These are phyloP conservation scores for Chrysotoxum bicinctum DNA, from an alignment of 2,888 invertebrate genomes.

Conservation along the genomic window DNA sequence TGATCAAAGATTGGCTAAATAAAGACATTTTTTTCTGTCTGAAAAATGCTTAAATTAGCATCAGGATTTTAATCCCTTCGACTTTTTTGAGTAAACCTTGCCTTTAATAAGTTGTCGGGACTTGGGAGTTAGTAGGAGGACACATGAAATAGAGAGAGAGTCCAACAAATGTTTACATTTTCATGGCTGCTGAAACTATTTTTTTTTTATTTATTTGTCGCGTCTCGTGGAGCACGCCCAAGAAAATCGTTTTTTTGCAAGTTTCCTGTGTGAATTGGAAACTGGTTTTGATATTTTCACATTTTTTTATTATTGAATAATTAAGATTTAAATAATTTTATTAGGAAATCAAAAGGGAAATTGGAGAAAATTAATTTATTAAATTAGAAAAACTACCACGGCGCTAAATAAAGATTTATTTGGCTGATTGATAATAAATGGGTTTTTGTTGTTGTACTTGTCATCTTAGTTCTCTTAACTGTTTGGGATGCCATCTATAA, in stretches of 20 bases:
- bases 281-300: not conserved
- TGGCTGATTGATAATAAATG: slow-evolving; percentile 34
- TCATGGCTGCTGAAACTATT: slow-evolving; percentile 33
- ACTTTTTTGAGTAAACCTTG: slow-evolving; percentile 8
- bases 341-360: slow-evolving; percentile 26
- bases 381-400: slow-evolving; percentile 17
- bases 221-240: slow-evolving; percentile 60
- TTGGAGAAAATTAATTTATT: slow-evolving; percentile 45
- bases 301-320: slow-evolving; percentile 13
- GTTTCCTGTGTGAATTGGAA: slow-evolving; percentile 36
- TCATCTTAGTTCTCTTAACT: slow-evolving; percentile 12
- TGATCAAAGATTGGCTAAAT: slow-evolving; percentile 10
- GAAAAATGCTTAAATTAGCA: not conserved
- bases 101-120: slow-evolving; percentile 4
- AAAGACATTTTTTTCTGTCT: not conserved
- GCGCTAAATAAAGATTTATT: slow-evolving; percentile 52
- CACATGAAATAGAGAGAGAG: not conserved
- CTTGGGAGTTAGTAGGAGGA: not conserved
- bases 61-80: not conserved
- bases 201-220: slow-evolving; percentile 30
- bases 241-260: slow-evolving; percentile 29
- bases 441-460: slow-evolving; percentile 49
- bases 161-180: slow-evolving; percentile 67
- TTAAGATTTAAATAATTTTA: slow-evolving; percentile 14
- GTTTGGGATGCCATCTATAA: slow-evolving; percentile 21